These are phyloP conservation scores for Seira ritae DNA, from an alignment of 2,888 invertebrate species.

Conservation along the genomic window DNA sequence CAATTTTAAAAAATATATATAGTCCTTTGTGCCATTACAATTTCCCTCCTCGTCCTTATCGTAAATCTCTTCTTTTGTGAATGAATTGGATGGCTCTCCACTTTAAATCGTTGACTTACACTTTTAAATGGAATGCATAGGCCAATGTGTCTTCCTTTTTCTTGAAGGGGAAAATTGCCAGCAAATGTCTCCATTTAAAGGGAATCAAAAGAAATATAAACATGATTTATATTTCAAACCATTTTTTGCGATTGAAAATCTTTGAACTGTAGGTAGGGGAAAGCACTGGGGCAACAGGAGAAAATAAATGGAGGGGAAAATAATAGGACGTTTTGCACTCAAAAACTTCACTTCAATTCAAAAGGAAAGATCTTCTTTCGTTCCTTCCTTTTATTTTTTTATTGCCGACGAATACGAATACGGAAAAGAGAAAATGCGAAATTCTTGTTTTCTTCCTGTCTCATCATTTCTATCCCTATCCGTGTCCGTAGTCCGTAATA, in stretches of 20 bases:
- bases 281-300: neutral
- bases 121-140: neutral
- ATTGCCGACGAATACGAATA: no score
- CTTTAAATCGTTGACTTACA: neutral
- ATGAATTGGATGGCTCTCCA: neutral
- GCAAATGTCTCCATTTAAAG: constrained; percentile 21
- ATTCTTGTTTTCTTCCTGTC: constrained; percentile 50
- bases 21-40: no score
- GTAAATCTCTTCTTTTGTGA: constrained; percentile 8
- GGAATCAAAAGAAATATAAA: constrained; percentile 4
- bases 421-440: neutral
- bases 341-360: neutral
- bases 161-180: neutral
- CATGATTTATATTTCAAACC: constrained; percentile 12
- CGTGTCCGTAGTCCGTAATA: constrained; percentile 9
- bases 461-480: constrained; percentile 40
- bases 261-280: neutral
- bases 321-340: neutral
- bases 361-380: neutral
- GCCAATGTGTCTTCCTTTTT: constrained; percentile 1
- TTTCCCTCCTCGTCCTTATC: constrained; percentile 1
- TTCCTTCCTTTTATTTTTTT: constrained; percentile 6
- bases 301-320: neutral
- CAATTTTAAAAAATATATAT: neutral
- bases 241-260: constrained; percentile 5